Base-by-base conservation (phyloP, 2,113 vertebrate genomes). In the Macrotis lagotis region DNA sequence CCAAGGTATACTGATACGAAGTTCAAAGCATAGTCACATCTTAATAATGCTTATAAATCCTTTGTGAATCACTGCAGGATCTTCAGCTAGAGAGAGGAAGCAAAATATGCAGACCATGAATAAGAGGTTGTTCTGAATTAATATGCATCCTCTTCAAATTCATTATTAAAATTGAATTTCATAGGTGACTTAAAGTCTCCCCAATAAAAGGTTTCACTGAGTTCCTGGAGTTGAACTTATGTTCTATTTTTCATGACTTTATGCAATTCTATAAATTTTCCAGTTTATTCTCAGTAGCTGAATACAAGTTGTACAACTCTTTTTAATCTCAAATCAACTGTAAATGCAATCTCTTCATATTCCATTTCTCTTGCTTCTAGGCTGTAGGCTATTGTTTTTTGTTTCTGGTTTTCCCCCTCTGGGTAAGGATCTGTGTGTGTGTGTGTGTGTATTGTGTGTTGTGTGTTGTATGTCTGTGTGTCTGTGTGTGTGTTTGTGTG, bases 191-290 rank as follows among this genome's bases (percentile, higher is more conserved):
- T 95, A 92, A 49, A 94, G 66, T 96, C 95, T 97, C 0, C 0
- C 94, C 91, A 74, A 93, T 96, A 31, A 52, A 94, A 97, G 90
- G 89, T 92, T 74, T 91, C 93, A 3, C 44, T 95, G 47, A 0
- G 0, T 92, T 93, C 92, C 95, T 44, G 12, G 50, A 93, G 22
- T 90, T 95, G 83, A 95, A 22, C n/a, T 89, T 97, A 52, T 93
- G 0, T 95, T 88, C 59, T 95, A 0, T 95, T 95, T 97, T 94
- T 96, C 66, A 93, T 66, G 48, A 95, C 74, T 97, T 97, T 97
- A 93, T 92, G 24, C 3, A 93, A 24, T 94, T 97, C 31, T 93
- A 49, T 95, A 96, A 95, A 97, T 48, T 92, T 97, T 51, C 59
- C 91, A 93, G 24, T 25, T 95, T 94, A 0, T 26, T 91, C 0